A percentile compares a stretch with the other conserved stretches of the same genome.
Conservation (phyloP, 2,797 vertebrate genomes). For the Xyrichtys novacula region DNA sequence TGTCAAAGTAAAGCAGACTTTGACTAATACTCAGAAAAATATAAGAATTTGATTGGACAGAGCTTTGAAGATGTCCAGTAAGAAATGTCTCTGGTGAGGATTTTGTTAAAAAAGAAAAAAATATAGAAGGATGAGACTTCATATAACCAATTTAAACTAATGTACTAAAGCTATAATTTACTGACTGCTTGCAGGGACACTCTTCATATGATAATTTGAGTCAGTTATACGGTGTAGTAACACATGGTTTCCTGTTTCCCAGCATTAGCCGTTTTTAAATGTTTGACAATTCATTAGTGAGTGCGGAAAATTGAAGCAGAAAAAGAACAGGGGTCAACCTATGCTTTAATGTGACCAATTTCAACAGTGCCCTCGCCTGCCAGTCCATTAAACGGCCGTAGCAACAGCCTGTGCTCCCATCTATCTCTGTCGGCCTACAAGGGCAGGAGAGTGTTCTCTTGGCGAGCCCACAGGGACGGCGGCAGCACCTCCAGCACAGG, state of each 20-base stretch:
- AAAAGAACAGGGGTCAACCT: conserved; percentile 33
- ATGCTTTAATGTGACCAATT: conserved; percentile 60
- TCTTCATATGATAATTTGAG: not conserved
- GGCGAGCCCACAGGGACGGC: conserved; percentile 56
- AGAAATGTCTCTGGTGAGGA: no score
- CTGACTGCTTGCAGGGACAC: not conserved
- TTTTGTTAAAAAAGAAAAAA: no score
- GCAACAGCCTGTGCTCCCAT: conserved; percentile 52
- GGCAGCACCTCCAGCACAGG: conserved; percentile 71
- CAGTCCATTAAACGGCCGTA: conserved; percentile 70
- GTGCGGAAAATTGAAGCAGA: not conserved
- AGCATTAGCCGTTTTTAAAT: not conserved
- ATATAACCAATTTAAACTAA: no score
- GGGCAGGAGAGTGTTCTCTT: conserved; percentile 62
- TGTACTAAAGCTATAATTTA: not conserved
- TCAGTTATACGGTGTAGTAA: not conserved
- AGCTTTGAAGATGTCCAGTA: not conserved
- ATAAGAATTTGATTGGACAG: no score
- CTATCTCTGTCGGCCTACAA: conserved; percentile 56
- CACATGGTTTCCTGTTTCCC: not conserved
- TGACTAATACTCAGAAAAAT: not conserved
- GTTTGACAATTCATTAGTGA: conserved; percentile 2
- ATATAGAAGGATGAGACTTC: no score
- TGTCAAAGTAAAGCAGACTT: not conserved
- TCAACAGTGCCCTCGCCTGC: conserved; percentile 54